A percentile compares a stretch with the other conserved stretches of the same genome.
These are phyloP conservation scores for Rhingia rostrata DNA, from an alignment of 2,888 invertebrate species.

Conservation along the genomic window DNA sequence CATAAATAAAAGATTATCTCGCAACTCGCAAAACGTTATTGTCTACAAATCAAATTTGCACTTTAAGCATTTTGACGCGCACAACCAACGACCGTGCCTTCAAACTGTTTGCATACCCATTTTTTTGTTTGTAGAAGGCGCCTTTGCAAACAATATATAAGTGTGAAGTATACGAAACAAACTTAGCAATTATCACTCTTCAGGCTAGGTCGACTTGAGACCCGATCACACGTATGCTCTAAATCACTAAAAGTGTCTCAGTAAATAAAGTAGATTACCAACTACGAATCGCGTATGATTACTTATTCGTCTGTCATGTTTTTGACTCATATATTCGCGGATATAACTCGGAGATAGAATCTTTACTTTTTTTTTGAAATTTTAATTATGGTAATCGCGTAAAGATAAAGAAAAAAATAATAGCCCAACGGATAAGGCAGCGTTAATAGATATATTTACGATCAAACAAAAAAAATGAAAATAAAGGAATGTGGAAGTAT, in stretches of 20 bases:
- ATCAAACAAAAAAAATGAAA: background rate
- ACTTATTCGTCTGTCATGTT: background rate
- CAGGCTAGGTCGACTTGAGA: constrained; percentile 9
- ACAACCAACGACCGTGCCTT: background rate
- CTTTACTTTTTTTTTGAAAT: constrained; percentile 14
- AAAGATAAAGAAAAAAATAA: constrained; percentile 21
- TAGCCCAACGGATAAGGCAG: background rate
- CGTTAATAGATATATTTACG: constrained; percentile 23
- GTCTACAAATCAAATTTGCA: background rate
- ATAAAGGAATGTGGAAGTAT: constrained; percentile 9
- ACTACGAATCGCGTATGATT: background rate
- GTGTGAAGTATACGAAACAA: background rate
- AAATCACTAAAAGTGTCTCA: constrained; percentile 7
- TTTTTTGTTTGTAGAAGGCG: background rate
- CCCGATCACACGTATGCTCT: constrained; percentile 6
- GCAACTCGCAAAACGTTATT: background rate
- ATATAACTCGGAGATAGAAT: constrained; percentile 10
- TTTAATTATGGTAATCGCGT: constrained; percentile 27
- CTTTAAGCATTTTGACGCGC: background rate
- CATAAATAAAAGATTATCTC: background rate
- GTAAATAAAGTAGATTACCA: constrained; percentile 10
- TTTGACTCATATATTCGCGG: background rate
- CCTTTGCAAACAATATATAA: background rate
- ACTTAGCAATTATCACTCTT: constrained; percentile 31
- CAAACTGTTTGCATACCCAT: background rate